Percentiles rank a stretch among this genome's conserved stretches.
These are phyloP conservation scores for Aurelia sp. DNA, from an alignment of 30 jellyfish, hydroid and myxozoan genomes.

Conservation along the genomic window DNA sequence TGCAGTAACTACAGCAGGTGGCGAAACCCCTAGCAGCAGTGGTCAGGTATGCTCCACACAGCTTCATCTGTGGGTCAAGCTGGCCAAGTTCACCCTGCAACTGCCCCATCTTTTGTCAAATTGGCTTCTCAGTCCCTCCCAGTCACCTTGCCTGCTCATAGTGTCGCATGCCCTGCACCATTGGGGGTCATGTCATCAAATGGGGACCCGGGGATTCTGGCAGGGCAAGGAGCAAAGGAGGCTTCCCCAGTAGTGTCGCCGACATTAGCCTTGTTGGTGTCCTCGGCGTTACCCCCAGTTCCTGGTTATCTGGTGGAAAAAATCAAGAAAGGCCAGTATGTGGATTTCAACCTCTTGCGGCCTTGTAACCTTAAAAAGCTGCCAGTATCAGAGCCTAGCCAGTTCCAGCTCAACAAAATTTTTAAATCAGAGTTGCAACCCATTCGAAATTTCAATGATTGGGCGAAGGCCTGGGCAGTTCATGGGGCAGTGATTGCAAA, in stretches of 20 bases:
- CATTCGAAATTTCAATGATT: not conserved
- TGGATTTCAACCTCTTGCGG: constrained; percentile 15
- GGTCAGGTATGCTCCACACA: not conserved
- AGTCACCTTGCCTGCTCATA: not conserved
- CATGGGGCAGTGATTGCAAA: not conserved
- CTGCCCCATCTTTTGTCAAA: constrained; percentile 3
- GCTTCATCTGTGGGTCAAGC: not conserved
- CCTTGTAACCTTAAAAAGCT: constrained; percentile 7
- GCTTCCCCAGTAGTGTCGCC: not conserved
- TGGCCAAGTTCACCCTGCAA: not conserved
- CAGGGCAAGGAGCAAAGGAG: not conserved
- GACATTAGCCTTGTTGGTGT: not conserved
- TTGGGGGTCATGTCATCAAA: not conserved
- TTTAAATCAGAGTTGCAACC: not conserved
- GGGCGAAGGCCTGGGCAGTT: constrained; percentile 38
- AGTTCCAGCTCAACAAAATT: not conserved
- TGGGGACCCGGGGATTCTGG: not conserved
- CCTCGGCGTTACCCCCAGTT: constrained; percentile 44
- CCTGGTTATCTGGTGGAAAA: constrained; percentile 28
- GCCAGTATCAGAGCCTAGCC: constrained; percentile 4
- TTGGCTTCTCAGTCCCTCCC: not conserved
- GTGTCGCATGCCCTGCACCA: too few species aligned
- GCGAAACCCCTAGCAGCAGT: not conserved
- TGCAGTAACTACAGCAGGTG: not conserved
- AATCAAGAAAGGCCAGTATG: not conserved